Evolutionary conservation across 2,113 vertebrate genomes (phyloP).

Genomic region (Zingel zingel): DNA sequence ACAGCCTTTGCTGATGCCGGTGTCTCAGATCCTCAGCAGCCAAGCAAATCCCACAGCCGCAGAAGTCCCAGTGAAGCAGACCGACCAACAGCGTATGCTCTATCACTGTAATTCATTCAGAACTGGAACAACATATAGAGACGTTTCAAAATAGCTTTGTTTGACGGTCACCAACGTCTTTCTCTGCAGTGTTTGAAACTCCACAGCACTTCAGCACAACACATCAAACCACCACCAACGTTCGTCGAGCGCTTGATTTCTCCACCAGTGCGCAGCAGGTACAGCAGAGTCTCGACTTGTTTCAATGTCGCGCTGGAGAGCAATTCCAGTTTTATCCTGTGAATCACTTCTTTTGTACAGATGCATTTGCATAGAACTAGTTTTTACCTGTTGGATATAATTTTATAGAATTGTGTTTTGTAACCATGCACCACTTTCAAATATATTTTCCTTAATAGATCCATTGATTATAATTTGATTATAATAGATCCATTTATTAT

Average conservation of each 20-base stretch:
- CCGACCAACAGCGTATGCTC: background rate
- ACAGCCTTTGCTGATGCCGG: background rate
- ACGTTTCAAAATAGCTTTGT: background rate
- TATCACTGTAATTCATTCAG: too few species aligned
- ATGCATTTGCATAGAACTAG: background rate
- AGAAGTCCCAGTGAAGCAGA: background rate
- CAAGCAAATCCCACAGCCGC: background rate
- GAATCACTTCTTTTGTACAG: background rate
- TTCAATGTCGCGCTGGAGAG: background rate
- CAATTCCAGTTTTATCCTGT: background rate
- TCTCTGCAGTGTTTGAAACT: slow-evolving; percentile 46
- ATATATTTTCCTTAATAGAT: background rate
- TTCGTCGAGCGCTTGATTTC: slow-evolving; percentile 37
- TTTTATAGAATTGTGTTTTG: background rate
- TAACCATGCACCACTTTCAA: background rate
- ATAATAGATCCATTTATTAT: too few species aligned
- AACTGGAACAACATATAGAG: background rate
- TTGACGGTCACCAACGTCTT: background rate
- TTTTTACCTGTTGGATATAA: background rate
- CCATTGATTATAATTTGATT: too few species aligned
- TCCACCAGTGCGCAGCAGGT: slow-evolving; percentile 18
- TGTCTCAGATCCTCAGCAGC: background rate
- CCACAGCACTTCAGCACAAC: background rate
- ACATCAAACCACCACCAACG: background rate
- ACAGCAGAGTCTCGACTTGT: background rate